These are phyloP conservation scores for Pseudolycoriella hygida DNA, from an alignment of 2,888 invertebrate species.

Conservation along the genomic window DNA sequence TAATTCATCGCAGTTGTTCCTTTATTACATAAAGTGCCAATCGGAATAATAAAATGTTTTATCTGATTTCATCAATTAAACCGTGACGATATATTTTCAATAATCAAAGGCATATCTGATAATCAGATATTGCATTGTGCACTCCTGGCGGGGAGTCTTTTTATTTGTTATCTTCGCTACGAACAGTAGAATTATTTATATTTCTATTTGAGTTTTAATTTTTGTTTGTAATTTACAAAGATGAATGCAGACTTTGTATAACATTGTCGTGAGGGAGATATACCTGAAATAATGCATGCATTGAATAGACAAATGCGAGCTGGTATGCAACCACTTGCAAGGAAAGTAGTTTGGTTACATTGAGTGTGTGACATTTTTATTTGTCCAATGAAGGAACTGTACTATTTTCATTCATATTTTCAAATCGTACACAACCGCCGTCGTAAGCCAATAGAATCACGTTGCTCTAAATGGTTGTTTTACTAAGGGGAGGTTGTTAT, in stretches of 20 bases:
- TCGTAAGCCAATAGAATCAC: too few species aligned
- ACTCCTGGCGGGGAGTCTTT: constrained; percentile 6
- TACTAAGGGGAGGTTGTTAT: too few species aligned
- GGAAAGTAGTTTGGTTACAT: too few species aligned
- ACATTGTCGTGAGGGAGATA: too few species aligned
- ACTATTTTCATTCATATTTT: background rate
- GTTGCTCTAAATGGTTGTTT: too few species aligned
- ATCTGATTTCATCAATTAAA: constrained; percentile 8
- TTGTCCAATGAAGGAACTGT: background rate
- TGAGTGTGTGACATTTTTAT: too few species aligned
- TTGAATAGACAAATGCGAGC: background rate
- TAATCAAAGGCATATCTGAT: constrained; percentile 5
- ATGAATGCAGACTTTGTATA: too few species aligned
- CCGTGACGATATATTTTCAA: constrained; percentile 7
- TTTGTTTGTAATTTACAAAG: too few species aligned
- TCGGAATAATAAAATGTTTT: background rate
- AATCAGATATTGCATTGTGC: constrained; percentile 6
- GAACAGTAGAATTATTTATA: too few species aligned
- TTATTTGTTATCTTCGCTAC: background rate
- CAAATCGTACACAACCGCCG: too few species aligned
- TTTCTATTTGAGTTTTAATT: too few species aligned
- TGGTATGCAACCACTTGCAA: background rate
- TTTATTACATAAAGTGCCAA: background rate
- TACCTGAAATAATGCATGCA: background rate
- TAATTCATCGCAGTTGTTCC: background rate